Evolutionary conservation across 2,113 vertebrate species (phyloP).

Genomic region (Chascanopsetta lugubris): DNA sequence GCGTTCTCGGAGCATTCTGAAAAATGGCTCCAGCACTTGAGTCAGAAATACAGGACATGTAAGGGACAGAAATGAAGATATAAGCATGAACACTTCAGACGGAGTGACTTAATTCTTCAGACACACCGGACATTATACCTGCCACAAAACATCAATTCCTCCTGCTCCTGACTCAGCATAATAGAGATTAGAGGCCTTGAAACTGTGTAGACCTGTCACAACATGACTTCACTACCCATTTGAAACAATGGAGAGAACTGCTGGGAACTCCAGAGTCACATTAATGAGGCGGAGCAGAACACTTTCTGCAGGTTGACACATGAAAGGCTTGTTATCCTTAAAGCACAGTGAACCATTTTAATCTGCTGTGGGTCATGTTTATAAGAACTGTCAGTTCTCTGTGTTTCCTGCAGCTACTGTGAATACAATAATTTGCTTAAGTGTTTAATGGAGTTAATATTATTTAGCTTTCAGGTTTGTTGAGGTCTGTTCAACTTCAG

Average conservation of each 20-base stretch:
- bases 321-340: neutral
- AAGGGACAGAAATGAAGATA: neutral
- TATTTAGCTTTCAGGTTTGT: neutral
- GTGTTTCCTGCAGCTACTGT: neutral
- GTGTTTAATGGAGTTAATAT: neutral
- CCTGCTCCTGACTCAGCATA: conserved; percentile 1
- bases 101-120: neutral
- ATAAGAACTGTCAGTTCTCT: neutral
- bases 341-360: conserved; percentile 8
- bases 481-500: neutral
- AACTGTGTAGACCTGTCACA: conserved; percentile 38
- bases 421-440: neutral
- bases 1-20: too few species aligned
- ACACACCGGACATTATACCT: conserved; percentile 21
- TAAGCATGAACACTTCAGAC: conserved; percentile 23
- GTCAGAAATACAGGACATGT: too few species aligned
- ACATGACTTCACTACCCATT: conserved; percentile 45
- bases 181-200: conserved; percentile 31
- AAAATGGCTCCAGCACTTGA: too few species aligned
- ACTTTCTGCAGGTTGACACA: conserved; percentile 36
- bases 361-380: conserved; percentile 4
- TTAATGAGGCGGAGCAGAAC: neutral
- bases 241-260: neutral
- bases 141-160: conserved; percentile 36
- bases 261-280: conserved; percentile 1